Conservation (phyloP, 2,888 invertebrate species). For the Physocephala rufipes region DNA sequence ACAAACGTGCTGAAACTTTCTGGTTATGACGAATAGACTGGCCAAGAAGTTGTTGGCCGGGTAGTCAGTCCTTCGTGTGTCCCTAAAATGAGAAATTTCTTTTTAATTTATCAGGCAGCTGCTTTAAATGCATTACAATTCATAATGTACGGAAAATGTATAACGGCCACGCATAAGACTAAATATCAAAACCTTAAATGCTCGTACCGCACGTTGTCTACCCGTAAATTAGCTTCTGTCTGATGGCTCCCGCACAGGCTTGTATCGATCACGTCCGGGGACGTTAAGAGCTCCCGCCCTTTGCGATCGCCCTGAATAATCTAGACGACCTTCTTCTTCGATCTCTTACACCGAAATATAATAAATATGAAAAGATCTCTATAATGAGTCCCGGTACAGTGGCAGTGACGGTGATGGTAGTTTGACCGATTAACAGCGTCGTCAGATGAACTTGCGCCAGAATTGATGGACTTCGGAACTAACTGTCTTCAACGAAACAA, state of each 20-base stretch:
- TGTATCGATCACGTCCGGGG: conserved; percentile 51
- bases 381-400: conserved; percentile 29
- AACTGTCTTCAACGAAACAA: conserved; percentile 9
- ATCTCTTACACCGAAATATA: conserved; percentile 9
- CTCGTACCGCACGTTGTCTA: conserved; percentile 56
- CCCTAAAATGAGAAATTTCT: conserved; percentile 60
- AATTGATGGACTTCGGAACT: conserved; percentile 39
- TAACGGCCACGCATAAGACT: neutral
- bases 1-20: conserved; percentile 48
- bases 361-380: conserved; percentile 34
- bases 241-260: conserved; percentile 52
- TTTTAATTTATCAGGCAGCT: conserved; percentile 62
- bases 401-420: neutral
- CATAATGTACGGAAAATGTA: conserved; percentile 52
- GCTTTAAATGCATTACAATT: conserved; percentile 65
- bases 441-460: conserved; percentile 58
- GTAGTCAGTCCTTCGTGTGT: neutral
- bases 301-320: conserved; percentile 29
- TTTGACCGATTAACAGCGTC: neutral
- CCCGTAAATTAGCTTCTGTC: conserved; percentile 43
- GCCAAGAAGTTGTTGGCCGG: neutral
- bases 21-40: neutral
- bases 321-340: conserved; percentile 6
- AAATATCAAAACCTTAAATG: conserved; percentile 43
- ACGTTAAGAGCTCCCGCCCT: conserved; percentile 46